Base-by-base conservation (phyloP, 1,140 invertebrate species). In the Chlorops oryzae region DNA sequence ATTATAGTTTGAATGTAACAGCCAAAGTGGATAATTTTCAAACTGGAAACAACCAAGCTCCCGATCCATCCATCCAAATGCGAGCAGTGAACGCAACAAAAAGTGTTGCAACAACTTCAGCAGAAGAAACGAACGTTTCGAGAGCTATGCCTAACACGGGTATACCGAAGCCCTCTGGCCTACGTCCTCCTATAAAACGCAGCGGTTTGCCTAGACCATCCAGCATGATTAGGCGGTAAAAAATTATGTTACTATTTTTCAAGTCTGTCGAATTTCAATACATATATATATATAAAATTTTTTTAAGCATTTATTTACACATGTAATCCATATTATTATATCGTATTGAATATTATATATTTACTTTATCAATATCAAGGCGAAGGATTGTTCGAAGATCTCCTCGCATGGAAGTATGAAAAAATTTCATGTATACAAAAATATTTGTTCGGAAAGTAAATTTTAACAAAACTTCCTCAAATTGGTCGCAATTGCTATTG, bases 101-200 rank as follows among this genome's bases (percentile, higher is more conserved):
- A 20, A 50, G 56, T 41, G 44, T 67, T 2, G 59, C 51, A 37
- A 57, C 62, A 2, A 64, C 59, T 37, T 50, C 65, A 9, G 60
- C 63, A 32, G 61, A 63, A 45, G 56, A 65, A 18, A 66, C 63
- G 25, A 61, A 57, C 6, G 59, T 62, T 38, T 44, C 64, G 44
- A 61, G 55, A 4, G 67, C 66, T 25, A 65, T 71, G 45, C 67
- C 68, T 2, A 71, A 70, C n/a, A 61, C 56, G 3, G 67, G 67
- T 25, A 65, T 71, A 47, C 67, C 68, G 2, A 71, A 70, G 43
- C 67, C 68, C 5, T 70, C 67, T 17, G 65, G 67, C 15, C 35
- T 71, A 13, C 47, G 65, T 21, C 68, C 53, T 20, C 68, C 68
- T 2, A 55, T 64, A 34, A 65, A 60, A 51, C 68, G 64, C 46